These are phyloP conservation scores for Abramis brama DNA, from an alignment of 2,113 vertebrate species.

Conservation along the genomic window DNA sequence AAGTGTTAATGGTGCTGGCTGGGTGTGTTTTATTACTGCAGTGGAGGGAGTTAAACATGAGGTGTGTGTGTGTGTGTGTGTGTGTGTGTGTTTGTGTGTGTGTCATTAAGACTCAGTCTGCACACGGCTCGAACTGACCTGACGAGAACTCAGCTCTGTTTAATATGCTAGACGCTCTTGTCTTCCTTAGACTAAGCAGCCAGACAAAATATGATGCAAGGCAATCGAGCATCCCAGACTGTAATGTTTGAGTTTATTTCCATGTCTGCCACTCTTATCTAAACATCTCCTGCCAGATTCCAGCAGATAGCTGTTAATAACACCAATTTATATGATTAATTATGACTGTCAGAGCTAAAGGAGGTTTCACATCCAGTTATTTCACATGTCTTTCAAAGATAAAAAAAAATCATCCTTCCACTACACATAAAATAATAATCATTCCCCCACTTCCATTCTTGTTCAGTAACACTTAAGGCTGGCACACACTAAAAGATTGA, in stretches of 20 bases:
- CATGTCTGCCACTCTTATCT: slow-evolving; percentile 31
- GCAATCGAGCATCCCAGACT: slow-evolving; percentile 20
- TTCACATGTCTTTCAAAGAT: slow-evolving; percentile 18
- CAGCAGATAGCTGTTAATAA: slow-evolving; percentile 35
- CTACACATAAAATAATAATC: not conserved
- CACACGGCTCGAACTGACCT: slow-evolving; percentile 23
- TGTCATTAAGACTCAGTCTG: slow-evolving; percentile 24
- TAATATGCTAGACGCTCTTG: slow-evolving; percentile 38
- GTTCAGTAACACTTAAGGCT: not conserved
- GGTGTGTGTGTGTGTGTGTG: too few relatives aligned
- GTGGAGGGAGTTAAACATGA: slow-evolving; percentile 16
- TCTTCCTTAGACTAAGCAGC: slow-evolving; percentile 31
- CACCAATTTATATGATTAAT: slow-evolving; percentile 33
- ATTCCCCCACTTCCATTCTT: not conserved
- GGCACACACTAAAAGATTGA: too few relatives aligned
- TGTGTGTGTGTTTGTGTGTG: not conserved
- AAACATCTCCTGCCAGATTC: slow-evolving; percentile 27
- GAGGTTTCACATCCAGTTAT: slow-evolving; percentile 28
- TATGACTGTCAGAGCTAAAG: slow-evolving; percentile 20
- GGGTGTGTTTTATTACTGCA: slow-evolving; percentile 45
- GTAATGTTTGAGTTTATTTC: slow-evolving; percentile 35
- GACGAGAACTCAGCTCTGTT: slow-evolving; percentile 18
- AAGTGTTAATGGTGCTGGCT: slow-evolving; percentile 37
- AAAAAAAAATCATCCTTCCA: not conserved
- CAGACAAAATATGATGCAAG: slow-evolving; percentile 41